Evolutionary conservation across 92 coral and sea anemone species (phyloP).

Genomic region (Pocillopora meandrina): DNA sequence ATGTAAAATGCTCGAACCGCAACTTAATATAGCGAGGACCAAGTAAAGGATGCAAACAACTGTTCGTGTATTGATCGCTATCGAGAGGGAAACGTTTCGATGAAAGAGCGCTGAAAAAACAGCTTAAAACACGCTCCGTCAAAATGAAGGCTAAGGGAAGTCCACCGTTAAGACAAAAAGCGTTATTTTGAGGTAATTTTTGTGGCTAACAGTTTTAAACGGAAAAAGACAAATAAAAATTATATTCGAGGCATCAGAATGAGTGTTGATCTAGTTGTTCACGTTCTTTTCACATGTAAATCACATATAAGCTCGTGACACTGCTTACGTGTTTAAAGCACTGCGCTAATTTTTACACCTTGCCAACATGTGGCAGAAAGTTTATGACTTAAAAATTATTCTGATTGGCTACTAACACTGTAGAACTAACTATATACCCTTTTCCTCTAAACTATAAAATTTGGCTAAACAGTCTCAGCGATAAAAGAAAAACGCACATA

Average conservation of each 20-base stretch:
- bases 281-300: slow-evolving; percentile 33
- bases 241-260: background rate
- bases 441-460: background rate
- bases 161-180: background rate
- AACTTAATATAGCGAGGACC: no score
- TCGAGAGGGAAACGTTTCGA: no score
- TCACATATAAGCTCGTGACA: background rate
- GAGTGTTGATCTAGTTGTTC: background rate
- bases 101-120: no score
- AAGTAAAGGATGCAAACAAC: no score
- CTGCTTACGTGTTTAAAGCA: background rate
- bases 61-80: no score
- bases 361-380: slow-evolving; percentile 24
- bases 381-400: slow-evolving; percentile 6
- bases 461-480: background rate
- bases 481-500: background rate
- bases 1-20: no score
- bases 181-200: background rate
- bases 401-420: background rate
- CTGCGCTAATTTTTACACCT: slow-evolving; percentile 1
- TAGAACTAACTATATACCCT: background rate
- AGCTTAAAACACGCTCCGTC: no score
- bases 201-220: background rate
- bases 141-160: no score
- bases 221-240: background rate